Conservation (phyloP, 2,113 vertebrate species). For the Cyphomyrus discorhynchus region DNA sequence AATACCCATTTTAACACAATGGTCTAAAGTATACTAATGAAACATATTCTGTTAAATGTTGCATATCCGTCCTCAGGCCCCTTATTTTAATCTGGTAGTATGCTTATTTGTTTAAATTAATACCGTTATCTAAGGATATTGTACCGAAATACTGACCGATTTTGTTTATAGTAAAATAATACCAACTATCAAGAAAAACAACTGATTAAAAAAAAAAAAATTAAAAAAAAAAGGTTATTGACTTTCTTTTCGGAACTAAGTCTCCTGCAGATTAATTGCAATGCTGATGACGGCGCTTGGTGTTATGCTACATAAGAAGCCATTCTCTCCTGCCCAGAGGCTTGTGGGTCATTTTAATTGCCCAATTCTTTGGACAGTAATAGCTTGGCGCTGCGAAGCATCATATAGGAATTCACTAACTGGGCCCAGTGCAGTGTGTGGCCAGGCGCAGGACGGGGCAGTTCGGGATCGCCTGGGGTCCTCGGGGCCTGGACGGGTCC, state of each 20-base stretch:
- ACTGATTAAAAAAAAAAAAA: background rate
- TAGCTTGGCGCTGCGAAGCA: background rate
- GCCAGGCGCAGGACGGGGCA: background rate
- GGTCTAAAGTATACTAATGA: background rate
- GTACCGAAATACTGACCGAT: background rate
- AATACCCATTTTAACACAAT: background rate
- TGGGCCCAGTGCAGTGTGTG: background rate
- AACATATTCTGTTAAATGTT: background rate
- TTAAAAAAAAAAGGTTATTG: background rate
- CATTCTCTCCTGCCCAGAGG: background rate
- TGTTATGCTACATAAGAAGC: background rate
- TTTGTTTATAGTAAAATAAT: background rate
- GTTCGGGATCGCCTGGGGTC: background rate
- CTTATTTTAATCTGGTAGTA: background rate
- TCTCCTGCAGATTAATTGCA: background rate
- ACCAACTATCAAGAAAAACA: background rate
- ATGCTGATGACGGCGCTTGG: background rate
- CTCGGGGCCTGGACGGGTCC: background rate
- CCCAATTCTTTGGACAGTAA: background rate
- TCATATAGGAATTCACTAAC: background rate
- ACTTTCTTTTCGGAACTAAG: background rate
- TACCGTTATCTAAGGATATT: background rate
- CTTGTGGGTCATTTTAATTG: background rate
- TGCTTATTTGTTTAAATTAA: background rate
- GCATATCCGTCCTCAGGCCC: background rate